phyloP scores from a whole-genome alignment of 2,797 vertebrate genomes.

The Pangasius macronema region DNA sequence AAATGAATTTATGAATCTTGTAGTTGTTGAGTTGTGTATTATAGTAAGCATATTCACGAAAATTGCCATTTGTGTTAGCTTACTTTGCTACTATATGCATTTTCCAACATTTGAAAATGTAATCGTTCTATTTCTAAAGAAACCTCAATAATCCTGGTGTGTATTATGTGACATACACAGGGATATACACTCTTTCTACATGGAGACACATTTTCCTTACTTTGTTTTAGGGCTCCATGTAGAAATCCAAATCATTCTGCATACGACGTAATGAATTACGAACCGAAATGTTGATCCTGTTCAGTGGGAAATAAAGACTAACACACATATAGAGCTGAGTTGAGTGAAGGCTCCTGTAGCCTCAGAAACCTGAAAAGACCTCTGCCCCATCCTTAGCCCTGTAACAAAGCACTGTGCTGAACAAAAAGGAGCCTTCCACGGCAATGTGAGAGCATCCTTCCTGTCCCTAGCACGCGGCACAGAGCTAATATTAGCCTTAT shows the following conservation, averaged over 20 bases:
- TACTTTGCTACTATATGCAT: not conserved
- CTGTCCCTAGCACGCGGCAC: slow-evolving; percentile 65
- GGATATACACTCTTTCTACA: not conserved
- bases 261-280: not conserved
- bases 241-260: slow-evolving; percentile 1
- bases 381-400: slow-evolving; percentile 18
- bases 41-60: slow-evolving; percentile 20
- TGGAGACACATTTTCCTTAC: not conserved
- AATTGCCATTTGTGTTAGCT: not conserved
- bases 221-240: not conserved
- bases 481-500: slow-evolving; percentile 70
- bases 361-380: slow-evolving; percentile 28
- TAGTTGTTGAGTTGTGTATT: not conserved
- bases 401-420: slow-evolving; percentile 56
- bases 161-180: not conserved
- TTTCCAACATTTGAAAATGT: not conserved
- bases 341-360: not conserved
- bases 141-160: not conserved
- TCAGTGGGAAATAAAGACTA: not conserved
- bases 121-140: not conserved
- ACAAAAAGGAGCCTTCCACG: slow-evolving; percentile 64
- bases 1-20: not conserved
- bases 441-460: slow-evolving; percentile 44
- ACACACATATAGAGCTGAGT: not conserved
- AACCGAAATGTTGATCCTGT: not conserved